Evolutionary conservation across 2,888 invertebrate genomes (phyloP).

Genomic region (Syrista parreyssii): DNA sequence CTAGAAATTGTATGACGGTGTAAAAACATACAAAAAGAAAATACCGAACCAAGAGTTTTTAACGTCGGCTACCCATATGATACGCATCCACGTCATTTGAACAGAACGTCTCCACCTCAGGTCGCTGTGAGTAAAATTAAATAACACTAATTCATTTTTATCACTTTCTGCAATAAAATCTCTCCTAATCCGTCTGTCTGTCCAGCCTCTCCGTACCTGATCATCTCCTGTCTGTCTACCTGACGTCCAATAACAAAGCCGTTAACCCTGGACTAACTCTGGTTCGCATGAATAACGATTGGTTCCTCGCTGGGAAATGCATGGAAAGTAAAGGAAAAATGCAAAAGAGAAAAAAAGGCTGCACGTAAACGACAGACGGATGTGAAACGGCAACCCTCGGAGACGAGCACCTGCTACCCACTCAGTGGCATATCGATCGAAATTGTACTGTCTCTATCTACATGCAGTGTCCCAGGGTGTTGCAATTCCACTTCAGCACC

Average conservation of each 20-base stretch:
- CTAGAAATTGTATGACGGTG: conserved; percentile 10
- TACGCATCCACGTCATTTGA: not conserved
- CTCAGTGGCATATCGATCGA: not conserved
- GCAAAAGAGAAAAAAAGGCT: too few relatives aligned
- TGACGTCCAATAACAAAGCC: too few relatives aligned
- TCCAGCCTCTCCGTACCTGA: too few relatives aligned
- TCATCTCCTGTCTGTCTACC: too few relatives aligned
- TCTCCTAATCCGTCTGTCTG: not conserved
- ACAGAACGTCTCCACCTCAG: not conserved
- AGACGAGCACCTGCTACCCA: not conserved
- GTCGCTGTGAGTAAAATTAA: not conserved
- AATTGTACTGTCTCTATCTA: not conserved
- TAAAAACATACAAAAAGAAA: not conserved
- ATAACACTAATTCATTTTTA: not conserved
- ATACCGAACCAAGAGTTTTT: not conserved
- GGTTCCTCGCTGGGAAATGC: not conserved
- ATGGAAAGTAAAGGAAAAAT: not conserved
- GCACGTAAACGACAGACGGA: not conserved
- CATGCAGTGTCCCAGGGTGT: not conserved
- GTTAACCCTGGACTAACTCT: too few relatives aligned
- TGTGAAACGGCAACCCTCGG: not conserved
- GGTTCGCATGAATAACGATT: too few relatives aligned
- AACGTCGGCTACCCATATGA: not conserved
- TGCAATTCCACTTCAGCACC: not conserved
- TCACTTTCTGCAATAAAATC: not conserved